phyloP scores from a whole-genome alignment of 2,113 vertebrate species.

The Plotosus lineatus region DNA sequence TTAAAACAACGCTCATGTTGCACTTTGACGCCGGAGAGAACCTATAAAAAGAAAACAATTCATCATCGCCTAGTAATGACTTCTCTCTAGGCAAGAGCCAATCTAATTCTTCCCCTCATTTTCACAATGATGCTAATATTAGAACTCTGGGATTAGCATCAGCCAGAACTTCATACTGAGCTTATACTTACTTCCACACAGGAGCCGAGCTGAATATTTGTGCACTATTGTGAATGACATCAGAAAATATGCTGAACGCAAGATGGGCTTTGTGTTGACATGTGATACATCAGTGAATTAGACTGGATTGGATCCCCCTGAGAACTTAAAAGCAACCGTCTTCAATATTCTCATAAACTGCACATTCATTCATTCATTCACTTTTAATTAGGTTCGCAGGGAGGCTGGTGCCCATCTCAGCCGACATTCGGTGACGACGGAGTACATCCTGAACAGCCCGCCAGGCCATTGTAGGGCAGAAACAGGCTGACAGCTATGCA shows the following conservation, averaged over 20 bases:
- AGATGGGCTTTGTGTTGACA: background rate
- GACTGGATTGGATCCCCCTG: too few species aligned
- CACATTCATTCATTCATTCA: too few species aligned
- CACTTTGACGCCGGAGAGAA: slow-evolving; percentile 8
- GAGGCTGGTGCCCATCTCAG: too few species aligned
- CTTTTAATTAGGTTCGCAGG: too few species aligned
- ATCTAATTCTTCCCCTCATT: background rate
- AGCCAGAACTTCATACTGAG: background rate
- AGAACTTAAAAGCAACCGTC: too few species aligned
- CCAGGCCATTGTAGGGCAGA: too few species aligned
- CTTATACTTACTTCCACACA: background rate
- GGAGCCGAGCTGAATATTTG: background rate
- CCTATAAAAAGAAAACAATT: slow-evolving; percentile 24
- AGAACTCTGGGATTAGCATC: background rate
- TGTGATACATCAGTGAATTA: background rate
- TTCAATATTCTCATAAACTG: too few species aligned
- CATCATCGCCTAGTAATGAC: background rate
- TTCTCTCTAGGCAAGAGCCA: background rate
- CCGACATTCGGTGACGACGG: too few species aligned
- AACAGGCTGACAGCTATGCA: too few species aligned
- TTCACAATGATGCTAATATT: background rate
- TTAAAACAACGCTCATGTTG: slow-evolving; percentile 34
- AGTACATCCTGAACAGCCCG: too few species aligned
- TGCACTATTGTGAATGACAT: background rate
- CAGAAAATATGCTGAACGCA: background rate